Conservation (phyloP, 1,140 invertebrate genomes). For the Meloidogyne floridensis region DNA sequence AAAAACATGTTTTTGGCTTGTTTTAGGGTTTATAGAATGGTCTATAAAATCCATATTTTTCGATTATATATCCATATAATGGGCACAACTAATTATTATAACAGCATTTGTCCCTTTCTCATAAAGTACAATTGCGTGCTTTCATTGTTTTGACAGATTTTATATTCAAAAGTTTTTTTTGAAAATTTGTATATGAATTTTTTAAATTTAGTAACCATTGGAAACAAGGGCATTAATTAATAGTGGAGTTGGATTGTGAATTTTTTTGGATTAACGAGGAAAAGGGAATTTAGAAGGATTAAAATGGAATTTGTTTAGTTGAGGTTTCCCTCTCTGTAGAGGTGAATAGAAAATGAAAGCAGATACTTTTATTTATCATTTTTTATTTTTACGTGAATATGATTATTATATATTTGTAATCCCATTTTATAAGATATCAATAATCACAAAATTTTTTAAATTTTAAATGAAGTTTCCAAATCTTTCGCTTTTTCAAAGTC, state of each 20-base stretch:
- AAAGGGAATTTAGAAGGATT: not conserved
- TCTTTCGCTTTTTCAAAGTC: too few relatives aligned
- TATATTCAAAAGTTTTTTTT: not conserved
- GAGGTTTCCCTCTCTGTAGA: not conserved
- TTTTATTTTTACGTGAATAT: too few relatives aligned
- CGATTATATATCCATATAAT: too few relatives aligned
- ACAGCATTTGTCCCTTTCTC: too few relatives aligned
- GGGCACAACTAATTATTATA: too few relatives aligned
- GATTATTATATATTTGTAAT: too few relatives aligned
- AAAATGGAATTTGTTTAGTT: not conserved
- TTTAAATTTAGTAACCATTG: not conserved
- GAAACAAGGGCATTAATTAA: not conserved
- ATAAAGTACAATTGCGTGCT: not conserved
- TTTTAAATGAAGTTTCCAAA: too few relatives aligned
- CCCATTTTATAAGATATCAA: too few relatives aligned
- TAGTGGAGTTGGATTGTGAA: not conserved
- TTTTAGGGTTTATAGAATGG: too few relatives aligned
- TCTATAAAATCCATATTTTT: too few relatives aligned
- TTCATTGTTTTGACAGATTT: not conserved
- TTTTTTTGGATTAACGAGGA: not conserved
- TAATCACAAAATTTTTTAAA: too few relatives aligned
- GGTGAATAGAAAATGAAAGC: not conserved
- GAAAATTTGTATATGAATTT: not conserved
- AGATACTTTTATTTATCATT: not conserved
- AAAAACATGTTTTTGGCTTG: too few relatives aligned